phyloP scores from a whole-genome alignment of 2,113 vertebrate genomes.

The Callochromis pleurospilus region DNA sequence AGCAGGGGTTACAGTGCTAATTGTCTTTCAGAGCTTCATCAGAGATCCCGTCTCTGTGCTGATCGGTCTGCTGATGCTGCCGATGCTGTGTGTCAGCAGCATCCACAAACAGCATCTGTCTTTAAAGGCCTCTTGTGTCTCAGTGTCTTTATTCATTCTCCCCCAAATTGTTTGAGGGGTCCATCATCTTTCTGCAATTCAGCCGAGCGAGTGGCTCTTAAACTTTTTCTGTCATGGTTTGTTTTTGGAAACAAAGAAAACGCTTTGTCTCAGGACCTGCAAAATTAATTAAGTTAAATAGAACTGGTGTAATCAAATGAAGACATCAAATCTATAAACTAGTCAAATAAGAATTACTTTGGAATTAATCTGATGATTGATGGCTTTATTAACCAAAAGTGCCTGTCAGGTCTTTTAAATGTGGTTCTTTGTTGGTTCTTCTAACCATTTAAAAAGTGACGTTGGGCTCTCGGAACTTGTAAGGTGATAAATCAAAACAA shows the following conservation, averaged over 20 bases:
- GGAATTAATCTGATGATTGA: neutral
- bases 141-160: neutral
- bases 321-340: neutral
- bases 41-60: constrained; percentile 27
- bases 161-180: neutral
- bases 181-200: neutral
- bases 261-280: neutral
- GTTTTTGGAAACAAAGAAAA: neutral
- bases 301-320: neutral
- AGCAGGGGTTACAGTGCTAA: neutral
- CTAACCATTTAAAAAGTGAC: neutral
- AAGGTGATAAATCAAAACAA: neutral
- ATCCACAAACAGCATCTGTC: neutral
- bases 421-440: neutral
- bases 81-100: constrained; percentile 12
- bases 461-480: neutral
- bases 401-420: neutral
- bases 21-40: neutral
- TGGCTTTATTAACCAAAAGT: neutral
- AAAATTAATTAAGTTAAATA: neutral
- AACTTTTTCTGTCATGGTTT: neutral
- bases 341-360: neutral
- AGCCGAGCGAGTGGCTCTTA: neutral
- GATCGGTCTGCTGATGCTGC: neutral
- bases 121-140: neutral